Evolutionary conservation across 2,888 invertebrate genomes (phyloP).

Genomic region (Agonopterix heracliana): DNA sequence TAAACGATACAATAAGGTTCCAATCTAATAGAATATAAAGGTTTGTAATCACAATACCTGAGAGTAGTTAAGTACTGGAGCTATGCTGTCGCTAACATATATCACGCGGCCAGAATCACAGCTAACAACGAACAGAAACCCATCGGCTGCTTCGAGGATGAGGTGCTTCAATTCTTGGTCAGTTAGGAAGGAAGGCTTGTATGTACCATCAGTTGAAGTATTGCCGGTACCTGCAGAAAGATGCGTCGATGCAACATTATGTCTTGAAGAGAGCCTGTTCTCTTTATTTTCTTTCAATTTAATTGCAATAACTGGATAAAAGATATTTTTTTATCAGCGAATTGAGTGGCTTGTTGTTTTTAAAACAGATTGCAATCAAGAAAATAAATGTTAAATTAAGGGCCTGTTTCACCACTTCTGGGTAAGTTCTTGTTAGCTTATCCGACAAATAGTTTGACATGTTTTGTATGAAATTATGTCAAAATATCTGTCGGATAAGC

Average conservation of each 20-base stretch:
- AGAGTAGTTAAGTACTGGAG: slow-evolving; percentile 97
- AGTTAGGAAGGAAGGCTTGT: slow-evolving; percentile 98
- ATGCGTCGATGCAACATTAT: neutral
- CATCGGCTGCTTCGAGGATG: slow-evolving; percentile 99
- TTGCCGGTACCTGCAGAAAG: slow-evolving; percentile 89
- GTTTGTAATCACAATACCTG: slow-evolving; percentile 77
- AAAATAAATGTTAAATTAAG: too few relatives aligned
- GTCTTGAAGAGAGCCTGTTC: neutral
- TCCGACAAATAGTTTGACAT: too few relatives aligned
- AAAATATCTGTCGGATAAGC: too few relatives aligned
- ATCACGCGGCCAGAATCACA: slow-evolving; percentile 98
- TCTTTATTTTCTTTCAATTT: neutral
- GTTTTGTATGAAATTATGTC: too few relatives aligned
- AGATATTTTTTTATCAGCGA: neutral
- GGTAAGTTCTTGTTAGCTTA: too few relatives aligned
- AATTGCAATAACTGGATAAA: neutral
- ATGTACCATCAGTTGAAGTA: slow-evolving; percentile 96
- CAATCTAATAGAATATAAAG: neutral
- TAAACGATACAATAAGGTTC: neutral
- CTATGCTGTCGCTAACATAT: slow-evolving; percentile 98
- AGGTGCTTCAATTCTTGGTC: slow-evolving; percentile 99
- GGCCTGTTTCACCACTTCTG: too few relatives aligned
- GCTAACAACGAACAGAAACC: slow-evolving; percentile 95
- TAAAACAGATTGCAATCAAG: too few relatives aligned
- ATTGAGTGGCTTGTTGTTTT: too few relatives aligned